Conservation (phyloP, 1,140 invertebrate genomes). For the Aphis gossypii region DNA sequence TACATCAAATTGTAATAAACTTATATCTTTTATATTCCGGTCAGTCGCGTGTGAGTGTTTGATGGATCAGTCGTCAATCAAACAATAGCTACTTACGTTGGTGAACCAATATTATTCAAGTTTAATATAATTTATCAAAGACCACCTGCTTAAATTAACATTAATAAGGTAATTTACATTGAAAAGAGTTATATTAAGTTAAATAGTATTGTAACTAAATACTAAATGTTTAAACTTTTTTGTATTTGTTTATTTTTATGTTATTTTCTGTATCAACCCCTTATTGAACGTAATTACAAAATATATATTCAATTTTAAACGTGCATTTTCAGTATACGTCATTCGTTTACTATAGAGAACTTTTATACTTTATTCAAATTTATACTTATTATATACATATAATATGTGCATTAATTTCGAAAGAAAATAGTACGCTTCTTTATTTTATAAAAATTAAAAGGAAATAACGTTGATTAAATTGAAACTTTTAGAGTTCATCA, state of each 20-base stretch:
- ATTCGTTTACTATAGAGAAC: background rate
- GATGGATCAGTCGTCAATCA: background rate
- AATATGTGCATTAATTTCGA: background rate
- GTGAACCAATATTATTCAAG: background rate
- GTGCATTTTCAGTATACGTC: background rate
- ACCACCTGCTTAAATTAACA: background rate
- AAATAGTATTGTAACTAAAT: background rate
- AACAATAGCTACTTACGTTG: slow-evolving; percentile 15
- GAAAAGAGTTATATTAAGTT: background rate
- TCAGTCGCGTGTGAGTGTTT: slow-evolving; percentile 49
- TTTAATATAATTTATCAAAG: background rate
- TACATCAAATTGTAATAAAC: slow-evolving; percentile 42
- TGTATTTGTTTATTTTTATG: background rate
- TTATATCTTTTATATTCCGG: slow-evolving; percentile 16
- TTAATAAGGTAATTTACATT: background rate
- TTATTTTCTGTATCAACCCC: background rate
- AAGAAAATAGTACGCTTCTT: background rate
- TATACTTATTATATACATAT: background rate
- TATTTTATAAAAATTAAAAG: slow-evolving; percentile 25
- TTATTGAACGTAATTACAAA: background rate
- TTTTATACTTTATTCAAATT: slow-evolving; percentile 40
- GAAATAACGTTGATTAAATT: slow-evolving; percentile 34
- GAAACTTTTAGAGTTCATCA: slow-evolving; percentile 42
- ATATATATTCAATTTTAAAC: slow-evolving; percentile 9
- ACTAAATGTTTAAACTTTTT: background rate